Percentiles rank a stretch among this genome's conserved stretches.
phyloP scores from a whole-genome alignment of 2,113 vertebrate species.

The Octodon degus region DNA sequence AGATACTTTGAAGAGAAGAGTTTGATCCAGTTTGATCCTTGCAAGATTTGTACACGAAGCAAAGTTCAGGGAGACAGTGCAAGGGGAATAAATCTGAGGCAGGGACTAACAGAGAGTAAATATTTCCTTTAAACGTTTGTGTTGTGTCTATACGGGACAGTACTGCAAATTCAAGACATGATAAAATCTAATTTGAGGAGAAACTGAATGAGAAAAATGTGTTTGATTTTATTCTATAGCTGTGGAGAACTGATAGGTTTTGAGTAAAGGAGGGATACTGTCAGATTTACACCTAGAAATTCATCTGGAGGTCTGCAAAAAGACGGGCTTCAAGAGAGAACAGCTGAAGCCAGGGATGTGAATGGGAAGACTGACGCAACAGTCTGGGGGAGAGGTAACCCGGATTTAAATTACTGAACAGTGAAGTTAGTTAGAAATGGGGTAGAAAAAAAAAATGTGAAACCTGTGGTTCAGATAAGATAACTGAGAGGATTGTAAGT shows the following conservation, averaged over 20 bases:
- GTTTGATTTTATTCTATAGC: background rate
- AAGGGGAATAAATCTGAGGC: background rate
- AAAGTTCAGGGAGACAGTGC: background rate
- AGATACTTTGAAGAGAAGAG: background rate
- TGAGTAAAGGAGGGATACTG: background rate
- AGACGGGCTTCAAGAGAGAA: background rate
- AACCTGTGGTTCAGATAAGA: background rate
- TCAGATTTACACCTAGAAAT: background rate
- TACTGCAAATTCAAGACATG: background rate
- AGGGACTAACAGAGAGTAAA: background rate
- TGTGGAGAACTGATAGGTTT: background rate
- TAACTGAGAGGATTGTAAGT: background rate
- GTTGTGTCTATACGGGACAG: background rate
- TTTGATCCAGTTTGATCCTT: background rate
- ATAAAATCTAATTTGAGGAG: background rate
- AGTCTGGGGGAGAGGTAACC: background rate
- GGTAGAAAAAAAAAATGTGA: background rate
- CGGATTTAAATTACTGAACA: background rate
- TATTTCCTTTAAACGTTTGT: background rate
- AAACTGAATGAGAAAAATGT: background rate
- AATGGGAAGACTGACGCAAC: background rate
- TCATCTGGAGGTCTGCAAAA: background rate
- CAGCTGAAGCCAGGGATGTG: background rate
- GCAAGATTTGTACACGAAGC: background rate
- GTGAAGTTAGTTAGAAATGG: background rate